Evolutionary conservation across 2,888 invertebrate genomes (phyloP), one percentile per base, ranked within the genome.

Genomic region (Nomada flava): DNA sequence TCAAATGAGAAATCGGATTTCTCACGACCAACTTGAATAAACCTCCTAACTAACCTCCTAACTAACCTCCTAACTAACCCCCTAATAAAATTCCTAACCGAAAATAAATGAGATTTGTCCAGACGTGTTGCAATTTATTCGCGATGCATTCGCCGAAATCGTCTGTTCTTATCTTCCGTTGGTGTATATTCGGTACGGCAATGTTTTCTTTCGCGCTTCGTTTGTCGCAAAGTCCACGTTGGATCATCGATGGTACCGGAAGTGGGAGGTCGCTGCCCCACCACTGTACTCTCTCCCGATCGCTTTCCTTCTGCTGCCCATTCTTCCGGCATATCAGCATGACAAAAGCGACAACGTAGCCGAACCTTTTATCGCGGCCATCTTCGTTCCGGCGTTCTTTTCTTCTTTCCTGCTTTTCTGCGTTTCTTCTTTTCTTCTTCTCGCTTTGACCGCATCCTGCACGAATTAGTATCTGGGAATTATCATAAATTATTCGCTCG

Each of bases 401-500:
- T 55, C 44, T 29, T 75, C 53, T 18, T 53, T 55, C 20, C 11
- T 29, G 29, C 29, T 29, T 29, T 29, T 7, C 29, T 29, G 5
- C 62, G 42, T 44, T 29, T 36, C 53, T 52, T 71, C 65, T 78
- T 72, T 67, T 50, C 44, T 29, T 73, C 53, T 13, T 50, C 26
- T 63, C 44, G 42, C 62, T 15, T 29, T 18, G 15, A 36, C 53
- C 55, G 62, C 65, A 57, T 82, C 73, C 78, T 60, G 76, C 78
- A 76, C 78, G 84, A 89, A 88, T 89, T 89, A 86, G 81, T 82
- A 73, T 83, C 82, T 73, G 55, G 59, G 70, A 89, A 90, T 90
- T 87, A 90, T 88, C 90, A 85, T 88, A 89, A 90, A 89, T 89
- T 88, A 87, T 89, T 80, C 74, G 79, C 81, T 79, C 74, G 71